Conservation (phyloP, 2,888 invertebrate genomes). For the Eupithecia exiguata region DNA sequence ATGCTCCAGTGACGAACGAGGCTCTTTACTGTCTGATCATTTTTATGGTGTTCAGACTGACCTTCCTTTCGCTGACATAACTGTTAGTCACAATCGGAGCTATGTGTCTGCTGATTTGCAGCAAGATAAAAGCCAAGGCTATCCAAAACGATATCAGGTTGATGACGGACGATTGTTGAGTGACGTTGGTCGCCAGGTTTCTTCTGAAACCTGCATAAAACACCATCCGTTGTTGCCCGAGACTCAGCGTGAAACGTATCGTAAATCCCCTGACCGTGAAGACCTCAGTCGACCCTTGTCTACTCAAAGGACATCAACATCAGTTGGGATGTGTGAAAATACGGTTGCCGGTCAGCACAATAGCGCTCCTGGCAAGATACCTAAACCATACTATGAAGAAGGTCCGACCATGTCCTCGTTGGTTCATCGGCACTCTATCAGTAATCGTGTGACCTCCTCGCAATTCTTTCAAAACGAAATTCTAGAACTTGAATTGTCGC, state of each 20-base stretch:
- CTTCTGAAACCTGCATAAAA: neutral
- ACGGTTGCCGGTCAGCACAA: neutral
- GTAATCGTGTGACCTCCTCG: conserved; percentile 3
- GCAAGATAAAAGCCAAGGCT: neutral
- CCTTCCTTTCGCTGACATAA: neutral
- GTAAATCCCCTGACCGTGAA: neutral
- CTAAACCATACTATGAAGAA: neutral
- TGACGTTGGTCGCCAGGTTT: neutral
- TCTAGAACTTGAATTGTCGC: neutral
- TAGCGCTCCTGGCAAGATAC: neutral
- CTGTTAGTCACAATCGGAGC: neutral
- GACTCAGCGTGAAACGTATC: neutral
- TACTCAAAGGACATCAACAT: neutral
- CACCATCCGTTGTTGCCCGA: neutral
- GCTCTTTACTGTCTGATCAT: neutral
- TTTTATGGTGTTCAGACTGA: neutral
- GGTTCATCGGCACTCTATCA: neutral
- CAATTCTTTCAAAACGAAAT: conserved; percentile 10
- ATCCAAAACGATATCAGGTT: neutral
- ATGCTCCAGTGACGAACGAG: neutral
- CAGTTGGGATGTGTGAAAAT: neutral
- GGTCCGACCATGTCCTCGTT: neutral
- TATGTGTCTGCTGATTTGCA: neutral
- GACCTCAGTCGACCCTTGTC: neutral
- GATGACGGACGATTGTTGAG: neutral